Evolutionary conservation across 2,797 vertebrate genomes (phyloP).

Genomic region (Todus mexicanus): DNA sequence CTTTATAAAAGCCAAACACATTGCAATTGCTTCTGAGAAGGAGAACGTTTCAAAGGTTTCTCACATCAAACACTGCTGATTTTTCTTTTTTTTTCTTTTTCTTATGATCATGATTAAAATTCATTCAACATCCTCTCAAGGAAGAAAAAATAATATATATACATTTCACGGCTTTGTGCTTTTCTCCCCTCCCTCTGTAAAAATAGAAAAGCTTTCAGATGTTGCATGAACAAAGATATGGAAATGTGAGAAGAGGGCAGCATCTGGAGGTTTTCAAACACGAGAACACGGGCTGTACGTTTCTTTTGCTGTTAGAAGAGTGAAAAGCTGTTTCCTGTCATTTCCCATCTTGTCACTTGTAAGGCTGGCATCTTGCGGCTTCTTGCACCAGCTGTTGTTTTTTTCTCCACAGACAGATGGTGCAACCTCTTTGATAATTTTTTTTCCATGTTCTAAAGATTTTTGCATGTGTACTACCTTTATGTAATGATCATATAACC

Average conservation of each 20-base stretch:
- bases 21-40: neutral
- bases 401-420: conserved; percentile 88
- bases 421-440: conserved; percentile 73
- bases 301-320: conserved; percentile 82
- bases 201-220: conserved; percentile 76
- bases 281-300: conserved; percentile 78
- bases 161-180: conserved; percentile 65
- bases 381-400: conserved; percentile 89
- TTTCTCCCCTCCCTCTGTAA: conserved; percentile 50
- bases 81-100: neutral
- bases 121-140: conserved; percentile 47
- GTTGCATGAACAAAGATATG: conserved; percentile 82
- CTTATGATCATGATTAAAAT: conserved; percentile 59
- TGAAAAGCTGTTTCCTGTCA: conserved; percentile 97
- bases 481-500: conserved; percentile 54
- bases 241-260: conserved; percentile 80
- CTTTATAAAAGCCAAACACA: neutral
- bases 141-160: conserved; percentile 7
- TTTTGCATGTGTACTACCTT: conserved; percentile 63
- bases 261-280: conserved; percentile 91
- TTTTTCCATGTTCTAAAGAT: conserved; percentile 52
- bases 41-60: conserved; percentile 55
- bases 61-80: conserved; percentile 54
- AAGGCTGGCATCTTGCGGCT: conserved; percentile 90
- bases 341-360: conserved; percentile 94